These are phyloP conservation scores for Leptothorax acervorum DNA, from an alignment of 2,888 invertebrate species.

Conservation along the genomic window DNA sequence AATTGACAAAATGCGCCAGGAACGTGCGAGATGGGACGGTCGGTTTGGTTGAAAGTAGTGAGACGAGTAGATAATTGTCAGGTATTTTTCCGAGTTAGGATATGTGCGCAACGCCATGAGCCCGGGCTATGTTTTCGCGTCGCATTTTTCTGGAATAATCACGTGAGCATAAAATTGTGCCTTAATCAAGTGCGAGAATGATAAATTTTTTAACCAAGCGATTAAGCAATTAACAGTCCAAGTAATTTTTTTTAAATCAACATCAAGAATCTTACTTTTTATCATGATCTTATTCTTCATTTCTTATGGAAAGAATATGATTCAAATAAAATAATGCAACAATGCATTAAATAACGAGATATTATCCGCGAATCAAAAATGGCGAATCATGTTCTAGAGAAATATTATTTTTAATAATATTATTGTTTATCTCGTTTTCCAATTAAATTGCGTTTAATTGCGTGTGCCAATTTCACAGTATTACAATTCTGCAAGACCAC, in stretches of 20 bases:
- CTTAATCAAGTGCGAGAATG: background rate
- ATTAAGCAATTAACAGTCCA: background rate
- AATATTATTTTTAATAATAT: background rate
- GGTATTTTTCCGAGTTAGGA: conserved; percentile 56
- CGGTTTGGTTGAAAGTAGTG: conserved; percentile 34
- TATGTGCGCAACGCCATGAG: background rate
- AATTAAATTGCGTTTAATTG: background rate
- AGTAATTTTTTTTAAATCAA: background rate
- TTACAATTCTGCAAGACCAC: background rate
- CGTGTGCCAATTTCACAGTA: background rate
- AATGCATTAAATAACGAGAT: background rate
- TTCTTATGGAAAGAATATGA: background rate
- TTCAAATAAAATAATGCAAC: background rate
- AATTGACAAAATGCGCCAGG: conserved; percentile 46
- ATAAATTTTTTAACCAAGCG: background rate
- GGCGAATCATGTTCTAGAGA: background rate
- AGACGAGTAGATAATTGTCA: conserved; percentile 72
- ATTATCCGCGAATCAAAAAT: background rate
- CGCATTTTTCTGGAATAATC: background rate
- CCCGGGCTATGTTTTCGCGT: background rate
- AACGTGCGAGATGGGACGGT: conserved; percentile 10
- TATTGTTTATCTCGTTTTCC: background rate
- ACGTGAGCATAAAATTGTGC: background rate
- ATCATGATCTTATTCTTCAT: background rate
- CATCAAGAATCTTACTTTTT: background rate